Evolutionary conservation across 1,140 invertebrate genomes (phyloP).

Genomic region (Rhopalosiphum maidis): DNA sequence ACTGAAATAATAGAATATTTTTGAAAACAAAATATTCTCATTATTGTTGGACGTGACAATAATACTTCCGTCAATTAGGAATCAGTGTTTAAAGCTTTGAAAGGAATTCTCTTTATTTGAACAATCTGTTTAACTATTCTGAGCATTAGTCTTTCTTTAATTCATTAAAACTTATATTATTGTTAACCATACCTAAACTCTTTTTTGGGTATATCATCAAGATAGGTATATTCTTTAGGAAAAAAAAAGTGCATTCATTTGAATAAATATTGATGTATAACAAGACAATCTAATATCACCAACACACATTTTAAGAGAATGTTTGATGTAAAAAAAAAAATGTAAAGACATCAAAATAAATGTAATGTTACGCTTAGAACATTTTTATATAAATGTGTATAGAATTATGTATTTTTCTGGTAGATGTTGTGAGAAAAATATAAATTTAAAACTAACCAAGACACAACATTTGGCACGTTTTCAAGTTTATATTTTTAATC

Average conservation of each 20-base stretch:
- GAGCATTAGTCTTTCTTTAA: slow-evolving; percentile 44
- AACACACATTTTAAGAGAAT: neutral
- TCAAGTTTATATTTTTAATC: slow-evolving; percentile 55
- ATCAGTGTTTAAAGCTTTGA: slow-evolving; percentile 24
- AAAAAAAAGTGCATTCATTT: neutral
- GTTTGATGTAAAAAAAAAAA: slow-evolving; percentile 17
- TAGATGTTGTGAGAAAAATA: slow-evolving; percentile 48
- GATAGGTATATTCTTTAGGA: neutral
- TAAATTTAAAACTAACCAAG: slow-evolving; percentile 55
- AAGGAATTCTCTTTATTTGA: slow-evolving; percentile 20
- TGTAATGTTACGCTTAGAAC: slow-evolving; percentile 34
- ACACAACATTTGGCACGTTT: slow-evolving; percentile 50
- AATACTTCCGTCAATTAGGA: slow-evolving; percentile 52
- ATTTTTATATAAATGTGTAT: slow-evolving; percentile 42
- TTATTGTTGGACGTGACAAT: slow-evolving; percentile 30
- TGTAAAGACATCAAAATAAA: slow-evolving; percentile 23
- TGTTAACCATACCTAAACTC: slow-evolving; percentile 41
- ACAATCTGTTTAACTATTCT: slow-evolving; percentile 39
- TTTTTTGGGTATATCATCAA: slow-evolving; percentile 1
- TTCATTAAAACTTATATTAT: slow-evolving; percentile 43
- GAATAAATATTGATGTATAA: slow-evolving; percentile 13
- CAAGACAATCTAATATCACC: neutral
- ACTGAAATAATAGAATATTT: slow-evolving; percentile 47
- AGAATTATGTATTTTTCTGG: slow-evolving; percentile 43
- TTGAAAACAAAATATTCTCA: slow-evolving; percentile 27